phyloP scores from a whole-genome alignment of 2,888 invertebrate genomes.

The Philopedon plagiatum region DNA sequence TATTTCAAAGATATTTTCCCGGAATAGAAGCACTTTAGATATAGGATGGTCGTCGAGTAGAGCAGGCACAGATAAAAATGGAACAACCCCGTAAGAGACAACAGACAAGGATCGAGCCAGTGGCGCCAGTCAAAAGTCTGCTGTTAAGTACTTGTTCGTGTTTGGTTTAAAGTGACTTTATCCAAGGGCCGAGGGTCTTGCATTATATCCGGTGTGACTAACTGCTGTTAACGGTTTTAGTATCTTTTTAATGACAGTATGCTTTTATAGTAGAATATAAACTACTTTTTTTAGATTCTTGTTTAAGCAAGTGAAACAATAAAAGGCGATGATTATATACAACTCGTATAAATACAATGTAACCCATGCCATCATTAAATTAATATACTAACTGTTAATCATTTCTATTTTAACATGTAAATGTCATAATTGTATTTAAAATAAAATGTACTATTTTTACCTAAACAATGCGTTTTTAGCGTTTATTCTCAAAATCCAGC shows the following conservation, averaged over 20 bases:
- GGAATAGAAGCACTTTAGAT: conserved; percentile 39
- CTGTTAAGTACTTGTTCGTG: conserved; percentile 62
- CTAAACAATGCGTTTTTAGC: too few relatives aligned
- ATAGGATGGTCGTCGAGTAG: conserved; percentile 15
- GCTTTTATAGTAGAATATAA: conserved; percentile 32
- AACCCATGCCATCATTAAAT: neutral
- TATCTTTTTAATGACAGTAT: conserved; percentile 22
- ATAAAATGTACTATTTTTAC: too few relatives aligned
- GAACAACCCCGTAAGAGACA: conserved; percentile 21
- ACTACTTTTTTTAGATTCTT: conserved; percentile 35
- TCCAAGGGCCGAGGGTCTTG: conserved; percentile 56
- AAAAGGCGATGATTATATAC: neutral
- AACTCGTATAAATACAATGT: neutral
- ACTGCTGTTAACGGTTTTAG: conserved; percentile 39
- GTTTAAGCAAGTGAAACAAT: conserved; percentile 23
- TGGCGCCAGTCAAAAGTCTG: conserved; percentile 62
- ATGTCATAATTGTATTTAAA: too few relatives aligned
- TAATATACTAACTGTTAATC: too few relatives aligned
- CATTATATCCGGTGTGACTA: conserved; percentile 60
- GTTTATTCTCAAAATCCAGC: too few relatives aligned
- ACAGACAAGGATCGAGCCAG: conserved; percentile 42
- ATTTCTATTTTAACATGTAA: too few relatives aligned
- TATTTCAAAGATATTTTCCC: conserved; percentile 27
- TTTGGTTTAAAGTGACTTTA: conserved; percentile 62
- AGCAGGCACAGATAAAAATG: conserved; percentile 18